Conservation (phyloP, 2,888 invertebrate genomes). For the Hesperia comma region DNA sequence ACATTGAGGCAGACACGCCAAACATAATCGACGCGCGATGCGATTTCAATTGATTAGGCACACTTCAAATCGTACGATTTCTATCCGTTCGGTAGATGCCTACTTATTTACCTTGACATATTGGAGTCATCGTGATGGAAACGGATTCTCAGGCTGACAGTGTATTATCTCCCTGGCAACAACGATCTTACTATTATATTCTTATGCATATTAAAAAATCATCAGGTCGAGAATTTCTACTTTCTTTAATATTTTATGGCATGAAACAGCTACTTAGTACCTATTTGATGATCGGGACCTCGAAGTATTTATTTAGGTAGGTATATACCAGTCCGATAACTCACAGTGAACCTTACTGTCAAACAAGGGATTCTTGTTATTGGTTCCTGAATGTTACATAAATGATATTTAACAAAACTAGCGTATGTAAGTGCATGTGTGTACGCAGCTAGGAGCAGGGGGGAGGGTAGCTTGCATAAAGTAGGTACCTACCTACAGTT, state of each 20-base stretch:
- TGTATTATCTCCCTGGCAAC: constrained; percentile 3
- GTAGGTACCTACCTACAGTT: no score
- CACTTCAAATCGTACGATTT: constrained; percentile 21
- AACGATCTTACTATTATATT: not conserved
- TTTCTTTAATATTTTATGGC: not conserved
- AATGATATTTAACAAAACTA: no score
- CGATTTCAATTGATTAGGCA: constrained; percentile 19
- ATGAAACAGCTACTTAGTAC: not conserved
- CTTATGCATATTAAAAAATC: not conserved
- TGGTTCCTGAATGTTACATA: no score
- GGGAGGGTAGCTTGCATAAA: no score
- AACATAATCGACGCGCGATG: constrained; percentile 1
- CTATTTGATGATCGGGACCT: not conserved
- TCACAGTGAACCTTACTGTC: no score
- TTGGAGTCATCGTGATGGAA: constrained; percentile 21
- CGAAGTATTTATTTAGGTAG: no score
- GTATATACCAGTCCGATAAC: no score
- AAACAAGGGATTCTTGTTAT: no score
- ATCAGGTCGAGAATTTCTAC: not conserved
- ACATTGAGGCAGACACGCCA: constrained; percentile 7
- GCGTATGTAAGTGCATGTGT: no score
- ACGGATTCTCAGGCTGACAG: not conserved
- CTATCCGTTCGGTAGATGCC: constrained; percentile 22
- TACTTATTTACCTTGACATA: constrained; percentile 29
- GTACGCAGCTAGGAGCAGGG: no score